Percentiles rank a stretch among this genome's conserved stretches.
Conservation (phyloP, 2,113 vertebrate species). For the Xerus inauris region DNA sequence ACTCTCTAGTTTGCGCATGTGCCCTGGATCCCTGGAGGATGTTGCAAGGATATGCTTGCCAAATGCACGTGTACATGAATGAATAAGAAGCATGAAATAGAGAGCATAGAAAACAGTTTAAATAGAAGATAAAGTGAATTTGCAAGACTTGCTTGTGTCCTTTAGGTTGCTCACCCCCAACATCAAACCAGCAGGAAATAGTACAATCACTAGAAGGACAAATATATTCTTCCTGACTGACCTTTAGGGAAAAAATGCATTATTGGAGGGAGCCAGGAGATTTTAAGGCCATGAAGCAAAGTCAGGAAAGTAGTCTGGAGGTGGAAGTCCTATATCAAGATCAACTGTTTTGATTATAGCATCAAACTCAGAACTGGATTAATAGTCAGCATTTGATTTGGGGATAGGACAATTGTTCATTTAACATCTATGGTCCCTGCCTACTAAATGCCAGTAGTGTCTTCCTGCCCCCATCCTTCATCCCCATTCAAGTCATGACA, state of each 20-base stretch:
- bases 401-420: background rate
- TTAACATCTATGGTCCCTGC: background rate
- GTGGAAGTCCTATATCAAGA: background rate
- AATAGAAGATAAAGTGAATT: background rate
- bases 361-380: background rate
- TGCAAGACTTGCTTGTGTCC: background rate
- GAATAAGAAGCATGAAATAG: background rate
- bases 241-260: background rate
- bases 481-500: background rate
- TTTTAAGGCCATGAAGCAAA: background rate
- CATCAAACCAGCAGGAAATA: background rate
- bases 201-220: background rate
- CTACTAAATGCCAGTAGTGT: background rate
- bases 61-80: too few relatives aligned
- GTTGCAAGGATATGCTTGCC: background rate
- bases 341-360: background rate
- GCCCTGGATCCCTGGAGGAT: background rate
- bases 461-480: too few relatives aligned
- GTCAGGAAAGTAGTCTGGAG: background rate
- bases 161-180: background rate
- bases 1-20: background rate
- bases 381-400: background rate
- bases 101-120: background rate
- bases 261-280: background rate
- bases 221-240: background rate